Evolutionary conservation across 2,797 vertebrate species (phyloP).

Genomic region (Triplophysa yarkandensis): DNA sequence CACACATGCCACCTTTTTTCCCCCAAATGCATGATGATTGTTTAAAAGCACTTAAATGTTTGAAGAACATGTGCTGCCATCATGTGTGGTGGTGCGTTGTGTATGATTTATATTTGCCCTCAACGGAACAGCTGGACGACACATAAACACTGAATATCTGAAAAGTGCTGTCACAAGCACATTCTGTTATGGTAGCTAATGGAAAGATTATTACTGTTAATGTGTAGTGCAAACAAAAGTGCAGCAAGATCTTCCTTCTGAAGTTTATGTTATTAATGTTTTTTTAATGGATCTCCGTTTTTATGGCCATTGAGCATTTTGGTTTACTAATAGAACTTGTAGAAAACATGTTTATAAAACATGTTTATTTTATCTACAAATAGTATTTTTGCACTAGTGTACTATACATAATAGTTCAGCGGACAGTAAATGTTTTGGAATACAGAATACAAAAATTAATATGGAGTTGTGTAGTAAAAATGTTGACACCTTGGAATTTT

Average conservation of each 20-base stretch:
- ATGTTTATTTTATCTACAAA: too few species aligned
- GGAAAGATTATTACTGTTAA: conserved; percentile 1
- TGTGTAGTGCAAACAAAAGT: background rate
- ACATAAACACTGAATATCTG: conserved; percentile 29
- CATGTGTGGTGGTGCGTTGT: background rate
- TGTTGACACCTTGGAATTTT: background rate
- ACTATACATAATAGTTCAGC: too few species aligned
- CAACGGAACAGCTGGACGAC: conserved; percentile 30
- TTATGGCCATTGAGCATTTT: too few species aligned
- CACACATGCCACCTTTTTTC: background rate
- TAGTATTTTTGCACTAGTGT: too few species aligned
- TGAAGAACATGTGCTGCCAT: conserved; percentile 30
- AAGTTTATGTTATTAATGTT: background rate
- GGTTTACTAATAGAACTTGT: too few species aligned
- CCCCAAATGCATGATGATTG: conserved; percentile 4
- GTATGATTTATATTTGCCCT: conserved; percentile 22
- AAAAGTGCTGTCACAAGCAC: conserved; percentile 49
- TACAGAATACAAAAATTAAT: too few species aligned
- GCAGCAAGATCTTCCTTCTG: background rate
- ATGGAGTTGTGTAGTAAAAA: too few species aligned
- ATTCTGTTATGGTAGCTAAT: conserved; percentile 27
- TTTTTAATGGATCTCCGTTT: too few species aligned
- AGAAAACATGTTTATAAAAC: too few species aligned
- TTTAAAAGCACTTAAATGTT: conserved; percentile 34
- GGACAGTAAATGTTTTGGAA: too few species aligned